These are phyloP conservation scores for Xenentodon cancila DNA, from an alignment of 2,797 vertebrate species.

Conservation along the genomic window DNA sequence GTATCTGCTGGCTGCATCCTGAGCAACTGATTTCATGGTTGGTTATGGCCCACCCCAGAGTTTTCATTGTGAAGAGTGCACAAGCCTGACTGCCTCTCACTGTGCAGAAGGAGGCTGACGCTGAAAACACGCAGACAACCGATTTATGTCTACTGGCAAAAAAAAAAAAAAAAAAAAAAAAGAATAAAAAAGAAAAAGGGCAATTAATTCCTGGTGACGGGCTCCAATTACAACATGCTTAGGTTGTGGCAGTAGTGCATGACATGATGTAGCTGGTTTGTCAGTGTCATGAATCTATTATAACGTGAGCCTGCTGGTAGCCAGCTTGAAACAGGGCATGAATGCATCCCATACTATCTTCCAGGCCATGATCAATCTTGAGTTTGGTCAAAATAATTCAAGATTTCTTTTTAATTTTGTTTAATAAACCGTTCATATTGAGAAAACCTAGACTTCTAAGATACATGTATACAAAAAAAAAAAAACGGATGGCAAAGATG, in stretches of 20 bases:
- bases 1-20: constrained; percentile 36
- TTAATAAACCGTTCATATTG: too few species aligned
- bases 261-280: constrained; percentile 70
- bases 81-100: constrained; percentile 26
- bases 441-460: too few species aligned
- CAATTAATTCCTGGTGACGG: constrained; percentile 69
- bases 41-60: constrained; percentile 41
- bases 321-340: constrained; percentile 55
- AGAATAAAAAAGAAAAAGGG: constrained; percentile 25
- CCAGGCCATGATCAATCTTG: constrained; percentile 56
- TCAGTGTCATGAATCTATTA: constrained; percentile 65
- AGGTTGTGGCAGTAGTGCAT: constrained; percentile 61
- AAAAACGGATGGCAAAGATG: too few species aligned
- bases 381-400: constrained; percentile 41
- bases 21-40: constrained; percentile 55
- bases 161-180: constrained; percentile 25
- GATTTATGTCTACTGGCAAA: constrained; percentile 77
- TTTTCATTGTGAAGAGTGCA: constrained; percentile 38
- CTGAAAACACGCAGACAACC: constrained; percentile 56
- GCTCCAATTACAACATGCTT: constrained; percentile 70
- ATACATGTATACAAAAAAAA: too few species aligned
- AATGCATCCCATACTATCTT: constrained; percentile 66
- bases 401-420: constrained; percentile 24
- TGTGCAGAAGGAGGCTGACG: constrained; percentile 32
- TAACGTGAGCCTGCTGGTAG: constrained; percentile 58